A percentile compares a stretch with the other conserved stretches of the same genome.
Conservation (phyloP, 2,888 invertebrate species). For the Drosophila limbata region DNA sequence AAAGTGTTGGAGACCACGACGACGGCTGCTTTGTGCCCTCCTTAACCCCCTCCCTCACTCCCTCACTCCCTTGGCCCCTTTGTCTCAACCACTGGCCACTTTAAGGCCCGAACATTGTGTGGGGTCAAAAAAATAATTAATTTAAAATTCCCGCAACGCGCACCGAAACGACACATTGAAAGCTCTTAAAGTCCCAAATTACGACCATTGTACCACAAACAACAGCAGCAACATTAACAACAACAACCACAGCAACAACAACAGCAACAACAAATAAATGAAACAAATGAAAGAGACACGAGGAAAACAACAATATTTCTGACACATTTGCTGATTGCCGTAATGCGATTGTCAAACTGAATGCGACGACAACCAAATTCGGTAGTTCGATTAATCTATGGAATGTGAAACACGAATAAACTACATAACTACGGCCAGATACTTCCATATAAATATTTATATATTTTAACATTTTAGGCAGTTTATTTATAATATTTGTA, state of each 20-base stretch:
- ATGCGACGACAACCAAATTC: conserved; percentile 68
- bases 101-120: conserved; percentile 62
- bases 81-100: conserved; percentile 16
- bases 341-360: conserved; percentile 71
- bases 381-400: conserved; percentile 53
- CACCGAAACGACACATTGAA: conserved; percentile 80
- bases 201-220: conserved; percentile 78
- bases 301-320: conserved; percentile 70
- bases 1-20: conserved; percentile 50
- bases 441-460: background rate
- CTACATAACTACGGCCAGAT: background rate
- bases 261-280: conserved; percentile 15
- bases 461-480: background rate
- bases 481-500: background rate
- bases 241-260: conserved; percentile 8
- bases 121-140: conserved; percentile 82
- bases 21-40: conserved; percentile 52
- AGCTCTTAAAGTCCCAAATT: conserved; percentile 80
- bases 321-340: conserved; percentile 73
- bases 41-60: too few species aligned
- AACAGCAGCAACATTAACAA: conserved; percentile 23
- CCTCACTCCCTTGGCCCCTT: background rate
- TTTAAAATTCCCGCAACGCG: conserved; percentile 76
- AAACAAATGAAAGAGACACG: conserved; percentile 69
- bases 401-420: conserved; percentile 47